These are phyloP conservation scores for Thalpophila matura DNA, from an alignment of 2,888 invertebrate species.

Conservation along the genomic window DNA sequence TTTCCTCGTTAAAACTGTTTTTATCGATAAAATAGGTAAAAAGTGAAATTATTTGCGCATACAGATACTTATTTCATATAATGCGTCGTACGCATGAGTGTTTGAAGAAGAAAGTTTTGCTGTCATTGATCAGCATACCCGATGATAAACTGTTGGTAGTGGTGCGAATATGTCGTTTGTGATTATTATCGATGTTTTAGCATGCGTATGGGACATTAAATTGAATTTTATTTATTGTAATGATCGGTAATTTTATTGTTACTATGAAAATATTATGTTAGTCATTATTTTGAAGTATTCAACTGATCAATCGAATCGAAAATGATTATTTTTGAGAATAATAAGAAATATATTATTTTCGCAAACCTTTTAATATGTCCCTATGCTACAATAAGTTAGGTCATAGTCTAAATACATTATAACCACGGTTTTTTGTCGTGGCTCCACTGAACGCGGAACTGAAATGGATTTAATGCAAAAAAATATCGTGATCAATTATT, in stretches of 20 bases:
- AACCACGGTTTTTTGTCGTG: conserved; percentile 55
- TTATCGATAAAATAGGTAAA: conserved; percentile 28
- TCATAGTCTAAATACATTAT: conserved; percentile 47
- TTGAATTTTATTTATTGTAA: conserved; percentile 3
- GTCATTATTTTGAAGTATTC: conserved; percentile 11
- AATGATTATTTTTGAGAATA: background rate
- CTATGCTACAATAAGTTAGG: conserved; percentile 28
- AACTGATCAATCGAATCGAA: background rate
- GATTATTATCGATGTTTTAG: conserved; percentile 37
- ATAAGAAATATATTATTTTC: background rate
- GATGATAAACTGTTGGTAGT: conserved; percentile 63
- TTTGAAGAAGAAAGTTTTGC: conserved; percentile 71
- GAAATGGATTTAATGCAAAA: conserved; percentile 65
- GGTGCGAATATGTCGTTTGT: conserved; percentile 25
- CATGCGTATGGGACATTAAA: background rate
- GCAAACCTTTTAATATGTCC: conserved; percentile 13
- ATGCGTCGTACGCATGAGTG: conserved; percentile 41
- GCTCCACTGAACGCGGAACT: conserved; percentile 73
- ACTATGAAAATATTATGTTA: background rate
- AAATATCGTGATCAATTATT: conserved; percentile 78
- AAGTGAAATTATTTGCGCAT: conserved; percentile 44
- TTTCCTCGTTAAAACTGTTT: conserved; percentile 44
- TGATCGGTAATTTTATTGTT: conserved; percentile 1
- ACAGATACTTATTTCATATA: conserved; percentile 33
- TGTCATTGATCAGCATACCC: conserved; percentile 67